These are phyloP conservation scores for Anguilla marmorata DNA, from an alignment of 2,797 vertebrate genomes.

Conservation along the genomic window DNA sequence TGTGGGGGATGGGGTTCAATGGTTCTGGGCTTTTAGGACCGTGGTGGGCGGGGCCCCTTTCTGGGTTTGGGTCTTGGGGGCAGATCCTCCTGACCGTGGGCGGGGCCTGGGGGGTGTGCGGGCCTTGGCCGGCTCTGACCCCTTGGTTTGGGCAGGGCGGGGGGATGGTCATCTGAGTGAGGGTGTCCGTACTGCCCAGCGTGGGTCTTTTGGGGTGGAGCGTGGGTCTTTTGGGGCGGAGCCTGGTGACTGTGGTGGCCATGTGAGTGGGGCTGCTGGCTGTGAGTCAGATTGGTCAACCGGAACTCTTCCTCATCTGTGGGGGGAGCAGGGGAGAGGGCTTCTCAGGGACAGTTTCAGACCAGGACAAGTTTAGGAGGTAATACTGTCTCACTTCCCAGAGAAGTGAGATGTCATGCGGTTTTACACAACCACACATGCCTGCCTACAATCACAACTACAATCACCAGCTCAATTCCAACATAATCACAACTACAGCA, in stretches of 20 bases:
- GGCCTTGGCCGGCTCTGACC: conserved; percentile 26
- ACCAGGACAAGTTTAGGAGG: too few species aligned
- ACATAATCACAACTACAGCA: background rate
- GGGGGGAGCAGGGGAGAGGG: too few species aligned
- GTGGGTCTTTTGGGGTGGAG: background rate
- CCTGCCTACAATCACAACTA: background rate
- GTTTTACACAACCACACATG: background rate
- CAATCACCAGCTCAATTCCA: background rate
- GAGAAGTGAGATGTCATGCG: too few species aligned
- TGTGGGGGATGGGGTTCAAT: background rate
- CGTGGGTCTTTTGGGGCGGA: background rate
- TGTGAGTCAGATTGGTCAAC: conserved; percentile 27
- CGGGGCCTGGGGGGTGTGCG: background rate
- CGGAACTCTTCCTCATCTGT: conserved; percentile 11
- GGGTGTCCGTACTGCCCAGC: background rate
- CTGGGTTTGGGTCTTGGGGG: conserved; percentile 9
- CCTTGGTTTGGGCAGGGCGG: background rate
- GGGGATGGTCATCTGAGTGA: background rate
- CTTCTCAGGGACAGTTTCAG: too few species aligned
- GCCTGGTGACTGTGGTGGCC: background rate
- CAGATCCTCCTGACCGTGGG: background rate
- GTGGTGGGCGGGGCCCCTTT: conserved; percentile 3
- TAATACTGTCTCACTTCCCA: too few species aligned
- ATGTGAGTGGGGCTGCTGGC: background rate
- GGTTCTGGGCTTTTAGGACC: background rate